Evolutionary conservation across 2,797 vertebrate species (phyloP), one percentile per base, ranked within the genome.

Genomic region (Lepilemur septentrionalis): DNA sequence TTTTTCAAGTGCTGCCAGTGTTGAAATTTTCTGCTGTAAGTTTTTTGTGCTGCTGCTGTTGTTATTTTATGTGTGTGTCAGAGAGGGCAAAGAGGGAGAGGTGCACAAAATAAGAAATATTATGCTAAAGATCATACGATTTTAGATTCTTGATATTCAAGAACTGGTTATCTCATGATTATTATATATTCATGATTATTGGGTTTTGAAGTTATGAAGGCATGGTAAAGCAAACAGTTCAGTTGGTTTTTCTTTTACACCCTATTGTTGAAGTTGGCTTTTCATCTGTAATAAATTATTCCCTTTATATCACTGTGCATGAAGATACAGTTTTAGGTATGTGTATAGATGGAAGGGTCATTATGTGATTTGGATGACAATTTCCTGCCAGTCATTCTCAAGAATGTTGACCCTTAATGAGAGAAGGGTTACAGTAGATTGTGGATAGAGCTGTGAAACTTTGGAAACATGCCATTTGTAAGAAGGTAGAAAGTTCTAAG

Each of bases 381-480:
- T 88, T 95, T 75, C 87, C 52, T 95, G 63, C 30, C 50, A 55
- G 35, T 82, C n/a, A 59, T 92, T 89, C 30, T 69, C 35, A 35
- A 55, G 78, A 88, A 84, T 91, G 82, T 50, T 75, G 89, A 61
- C 9, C 28, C 7, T 41, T 59, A 63, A 57, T 30, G 55, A 76
- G 50, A 92, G 30, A 78, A n/a, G 75, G 48, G 25, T 88, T 76
- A 46, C 13, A n/a, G 43, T 82, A 63, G 73, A 46, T 57, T 63
- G 67, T 91, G 46, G 82, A 32, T 50, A 80, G 57, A 95, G 15
- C 28, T 35, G 12, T 89, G 73, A 80, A 38, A 80, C 57, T 84
- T 91, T 43, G 79, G 70, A 93, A 91, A 80, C 15, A 32, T 35
- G 32, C 35, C 75, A 18, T 87, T 87, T 84, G 32, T 97, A 52